phyloP scores from a whole-genome alignment of 37 sponge, comb jelly and placozoan genomes.

The Hexactinellida sp. region DNA sequence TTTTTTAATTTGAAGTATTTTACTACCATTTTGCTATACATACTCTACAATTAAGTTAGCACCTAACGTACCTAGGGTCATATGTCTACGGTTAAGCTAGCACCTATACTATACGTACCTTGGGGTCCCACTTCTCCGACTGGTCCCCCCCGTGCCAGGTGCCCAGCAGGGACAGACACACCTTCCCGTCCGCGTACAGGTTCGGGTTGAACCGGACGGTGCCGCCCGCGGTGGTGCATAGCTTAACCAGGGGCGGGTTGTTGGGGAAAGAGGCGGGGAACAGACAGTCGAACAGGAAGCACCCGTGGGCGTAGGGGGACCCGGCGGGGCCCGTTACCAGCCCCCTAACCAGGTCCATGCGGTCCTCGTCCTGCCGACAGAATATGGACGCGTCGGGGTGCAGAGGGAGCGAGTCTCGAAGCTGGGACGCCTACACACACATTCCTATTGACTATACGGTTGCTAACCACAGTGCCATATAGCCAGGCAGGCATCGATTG shows the following conservation, averaged over 20 bases:
- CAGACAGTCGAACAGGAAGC: slow-evolving; percentile 78
- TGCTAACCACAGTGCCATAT: too few relatives aligned
- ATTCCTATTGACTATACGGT: not conserved
- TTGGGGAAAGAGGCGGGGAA: slow-evolving; percentile 61
- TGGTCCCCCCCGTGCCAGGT: slow-evolving; percentile 91
- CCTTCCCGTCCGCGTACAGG: slow-evolving; percentile 89
- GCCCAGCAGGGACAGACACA: slow-evolving; percentile 84
- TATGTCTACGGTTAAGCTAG: not conserved
- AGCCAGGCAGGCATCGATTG: too few relatives aligned
- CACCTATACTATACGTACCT: slow-evolving; percentile 12
- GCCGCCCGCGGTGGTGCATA: slow-evolving; percentile 72
- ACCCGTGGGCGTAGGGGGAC: slow-evolving; percentile 73
- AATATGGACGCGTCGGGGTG: slow-evolving; percentile 78
- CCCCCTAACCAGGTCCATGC: slow-evolving; percentile 70
- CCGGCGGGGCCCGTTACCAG: slow-evolving; percentile 74
- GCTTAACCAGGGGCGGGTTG: slow-evolving; percentile 62
- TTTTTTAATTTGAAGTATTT: too few relatives aligned
- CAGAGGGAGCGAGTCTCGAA: slow-evolving; percentile 44
- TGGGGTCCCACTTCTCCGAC: slow-evolving; percentile 80
- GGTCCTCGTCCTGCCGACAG: slow-evolving; percentile 71
- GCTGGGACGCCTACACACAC: slow-evolving; percentile 14
- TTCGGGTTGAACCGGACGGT: slow-evolving; percentile 89
- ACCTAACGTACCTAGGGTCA: too few relatives aligned
- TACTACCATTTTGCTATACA: too few relatives aligned
- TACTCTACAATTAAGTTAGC: too few relatives aligned